Percentiles rank a stretch among this genome's conserved stretches.
These are phyloP conservation scores for Tachyglossus aculeatus DNA, from an alignment of 2,797 vertebrate species.

Conservation along the genomic window DNA sequence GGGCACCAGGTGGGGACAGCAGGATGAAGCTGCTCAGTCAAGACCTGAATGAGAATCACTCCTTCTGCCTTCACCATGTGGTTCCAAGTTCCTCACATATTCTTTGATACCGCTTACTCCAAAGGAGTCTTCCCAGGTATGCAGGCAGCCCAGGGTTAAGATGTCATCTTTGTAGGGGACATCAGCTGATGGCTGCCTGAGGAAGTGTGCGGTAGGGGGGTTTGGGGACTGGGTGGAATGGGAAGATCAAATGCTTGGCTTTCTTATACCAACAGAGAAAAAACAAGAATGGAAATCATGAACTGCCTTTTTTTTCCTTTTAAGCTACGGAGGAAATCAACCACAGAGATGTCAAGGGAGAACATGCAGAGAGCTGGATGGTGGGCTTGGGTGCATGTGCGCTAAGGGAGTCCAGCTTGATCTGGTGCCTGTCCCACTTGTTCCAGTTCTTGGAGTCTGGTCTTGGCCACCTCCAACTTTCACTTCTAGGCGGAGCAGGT, in stretches of 20 bases:
- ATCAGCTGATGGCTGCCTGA: too few relatives aligned
- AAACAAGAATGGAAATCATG: constrained; percentile 55
- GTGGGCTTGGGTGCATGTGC: neutral
- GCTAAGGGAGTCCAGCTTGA: constrained; percentile 32
- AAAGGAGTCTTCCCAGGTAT: too few relatives aligned
- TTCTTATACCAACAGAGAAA: constrained; percentile 35
- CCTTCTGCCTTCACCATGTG: too few relatives aligned
- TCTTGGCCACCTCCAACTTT: constrained; percentile 22
- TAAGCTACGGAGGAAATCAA: constrained; percentile 64
- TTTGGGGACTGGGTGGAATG: neutral
- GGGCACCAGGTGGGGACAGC: neutral
- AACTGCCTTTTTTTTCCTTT: constrained; percentile 56
- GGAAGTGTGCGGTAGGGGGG: constrained; percentile 1
- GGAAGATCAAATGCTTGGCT: neutral
- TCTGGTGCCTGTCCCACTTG: constrained; percentile 14
- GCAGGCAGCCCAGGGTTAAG: too few relatives aligned
- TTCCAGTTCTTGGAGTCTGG: neutral
- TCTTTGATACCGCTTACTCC: too few relatives aligned
- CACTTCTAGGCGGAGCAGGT: neutral
- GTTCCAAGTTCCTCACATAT: too few relatives aligned
- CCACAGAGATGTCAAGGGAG: constrained; percentile 70
- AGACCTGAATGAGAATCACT: neutral
- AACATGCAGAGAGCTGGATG: constrained; percentile 68
- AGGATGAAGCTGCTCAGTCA: neutral
- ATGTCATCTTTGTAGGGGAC: too few relatives aligned